Evolutionary conservation across 2,113 vertebrate genomes (phyloP).

Genomic region (Pardalotus punctatus): DNA sequence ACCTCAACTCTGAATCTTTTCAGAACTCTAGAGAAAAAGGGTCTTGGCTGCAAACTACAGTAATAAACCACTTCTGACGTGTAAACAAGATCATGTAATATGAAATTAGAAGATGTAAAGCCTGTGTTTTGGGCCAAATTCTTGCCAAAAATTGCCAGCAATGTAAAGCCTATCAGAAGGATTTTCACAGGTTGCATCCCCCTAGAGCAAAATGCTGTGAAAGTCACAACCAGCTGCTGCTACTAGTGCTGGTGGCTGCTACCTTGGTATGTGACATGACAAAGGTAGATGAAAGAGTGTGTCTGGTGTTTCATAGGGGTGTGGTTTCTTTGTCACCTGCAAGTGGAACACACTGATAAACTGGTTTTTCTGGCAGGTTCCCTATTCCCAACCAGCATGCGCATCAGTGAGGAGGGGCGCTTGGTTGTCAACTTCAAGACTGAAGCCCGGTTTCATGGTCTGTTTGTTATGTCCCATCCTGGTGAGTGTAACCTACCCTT

Average conservation of each 20-base stretch:
- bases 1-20: not conserved
- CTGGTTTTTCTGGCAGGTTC: slow-evolving; percentile 74
- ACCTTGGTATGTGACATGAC: not conserved
- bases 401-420: slow-evolving; percentile 86
- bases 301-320: not conserved
- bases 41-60: not conserved
- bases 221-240: not conserved
- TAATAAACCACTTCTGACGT: not conserved
- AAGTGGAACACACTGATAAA: not conserved
- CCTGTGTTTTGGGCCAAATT: not conserved
- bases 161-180: not conserved
- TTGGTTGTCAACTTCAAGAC: slow-evolving; percentile 93
- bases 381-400: slow-evolving; percentile 93
- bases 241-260: not conserved
- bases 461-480: slow-evolving; percentile 86
- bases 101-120: not conserved
- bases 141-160: not conserved
- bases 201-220: not conserved
- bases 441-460: slow-evolving; percentile 87
- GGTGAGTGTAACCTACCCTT: slow-evolving; percentile 69
- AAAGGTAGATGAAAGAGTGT: not conserved
- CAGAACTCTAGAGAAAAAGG: not conserved
- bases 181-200: not conserved
- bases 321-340: not conserved
- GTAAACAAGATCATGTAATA: not conserved